Percentiles rank a stretch among this genome's conserved stretches.
Evolutionary conservation across 2,797 vertebrate genomes (phyloP).

Genomic region (Aotus griseimembra): DNA sequence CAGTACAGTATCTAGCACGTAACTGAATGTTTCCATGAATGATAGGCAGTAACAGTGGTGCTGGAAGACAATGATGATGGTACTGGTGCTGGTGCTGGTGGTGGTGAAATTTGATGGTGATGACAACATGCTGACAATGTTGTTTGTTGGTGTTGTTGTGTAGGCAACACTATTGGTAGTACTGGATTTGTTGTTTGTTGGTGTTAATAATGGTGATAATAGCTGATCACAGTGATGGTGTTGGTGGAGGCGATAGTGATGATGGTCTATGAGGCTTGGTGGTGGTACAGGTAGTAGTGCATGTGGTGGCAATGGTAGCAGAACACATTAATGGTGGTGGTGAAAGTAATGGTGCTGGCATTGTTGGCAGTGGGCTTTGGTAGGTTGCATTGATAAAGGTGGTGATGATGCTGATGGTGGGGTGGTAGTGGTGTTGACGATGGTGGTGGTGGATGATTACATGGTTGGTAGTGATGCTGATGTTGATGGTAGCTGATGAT

Average conservation of each 20-base stretch:
- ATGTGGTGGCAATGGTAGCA: neutral
- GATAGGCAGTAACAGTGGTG: neutral
- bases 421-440: neutral
- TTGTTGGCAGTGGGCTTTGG: neutral
- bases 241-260: neutral
- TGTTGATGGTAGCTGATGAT: neutral
- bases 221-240: neutral
- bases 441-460: neutral
- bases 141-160: neutral
- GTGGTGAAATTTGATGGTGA: neutral
- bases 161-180: neutral
- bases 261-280: neutral
- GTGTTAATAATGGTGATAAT: neutral
- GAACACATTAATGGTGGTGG: no score
- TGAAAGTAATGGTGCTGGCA: neutral
- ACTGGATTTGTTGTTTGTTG: neutral
- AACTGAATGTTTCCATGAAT: neutral
- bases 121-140: neutral
- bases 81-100: neutral
- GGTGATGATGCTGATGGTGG: neutral
- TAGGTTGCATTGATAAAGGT: no score
- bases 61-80: neutral
- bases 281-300: neutral
- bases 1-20: neutral
- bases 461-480: neutral